phyloP scores from a whole-genome alignment of 2,797 vertebrate species.

The Alcedo atthis region DNA sequence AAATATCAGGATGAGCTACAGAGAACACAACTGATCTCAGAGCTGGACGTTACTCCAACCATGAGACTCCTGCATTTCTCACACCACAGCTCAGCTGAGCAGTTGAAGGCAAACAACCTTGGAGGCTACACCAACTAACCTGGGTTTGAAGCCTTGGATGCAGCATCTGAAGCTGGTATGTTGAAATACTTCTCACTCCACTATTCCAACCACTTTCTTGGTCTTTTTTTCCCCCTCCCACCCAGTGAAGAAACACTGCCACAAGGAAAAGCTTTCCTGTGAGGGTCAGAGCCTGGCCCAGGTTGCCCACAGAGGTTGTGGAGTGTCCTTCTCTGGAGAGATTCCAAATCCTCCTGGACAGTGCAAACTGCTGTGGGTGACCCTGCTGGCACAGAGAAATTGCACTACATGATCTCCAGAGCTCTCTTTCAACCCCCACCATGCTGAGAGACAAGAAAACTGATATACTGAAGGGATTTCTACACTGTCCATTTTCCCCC shows the following conservation, averaged over 20 bases:
- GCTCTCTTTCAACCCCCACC: neutral
- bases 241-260: neutral
- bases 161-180: rapidly evolving
- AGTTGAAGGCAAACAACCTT: neutral
- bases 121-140: neutral
- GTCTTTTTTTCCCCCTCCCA: neutral
- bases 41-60: neutral
- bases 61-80: neutral
- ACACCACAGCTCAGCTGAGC: neutral
- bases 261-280: neutral
- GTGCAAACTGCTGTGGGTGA: neutral
- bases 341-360: neutral
- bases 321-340: neutral
- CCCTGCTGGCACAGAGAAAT: neutral
- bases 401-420: neutral
- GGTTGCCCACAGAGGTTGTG: neutral
- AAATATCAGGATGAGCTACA: neutral
- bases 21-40: neutral
- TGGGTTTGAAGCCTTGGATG: neutral
- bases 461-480: neutral
- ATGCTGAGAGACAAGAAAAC: neutral
- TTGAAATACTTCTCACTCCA: neutral
- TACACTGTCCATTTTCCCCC: neutral
- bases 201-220: rapidly evolving
- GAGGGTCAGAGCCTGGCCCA: neutral